Base-by-base conservation (phyloP, 1,140 invertebrate genomes). In the Nephila pilipes region DNA sequence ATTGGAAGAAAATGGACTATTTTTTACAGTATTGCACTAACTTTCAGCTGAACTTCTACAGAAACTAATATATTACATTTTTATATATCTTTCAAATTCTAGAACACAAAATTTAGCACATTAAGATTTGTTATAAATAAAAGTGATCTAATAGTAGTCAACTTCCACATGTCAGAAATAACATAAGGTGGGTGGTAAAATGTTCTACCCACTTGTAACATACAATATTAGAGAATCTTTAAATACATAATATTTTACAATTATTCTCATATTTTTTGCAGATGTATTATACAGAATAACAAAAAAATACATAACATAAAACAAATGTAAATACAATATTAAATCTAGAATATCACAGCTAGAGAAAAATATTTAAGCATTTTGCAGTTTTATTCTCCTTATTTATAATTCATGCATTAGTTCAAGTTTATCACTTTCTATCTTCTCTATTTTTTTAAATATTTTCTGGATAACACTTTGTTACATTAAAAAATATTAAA, bases 251-350 rank as follows among this genome's bases (percentile, higher is more conserved):
- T 63, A 63, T 63, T 63, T 63, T 8, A 63, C 25, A 65, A 29
- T 65, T 65, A 12, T 46, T 46, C 38, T 46, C 5, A 46, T 46
- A 46, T 46, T 46, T 46, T 22, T 65, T 65, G 25, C 25, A 65
- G 22, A 12, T 60, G n/a, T 60, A 22, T 60, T 60, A 60, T 6
- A 65, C 22, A 65, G 25, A 65, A 25, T n/a, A 65, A 65, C 60
- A 63, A 65, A 65, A 12, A 29, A 16, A 2, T 29, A 14, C 25
- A n/a, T 12, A 29, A 29, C 25, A 46, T 4, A 46, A 65, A 65
- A 65, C n/a, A 63, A n/a, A 65, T 65, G 63, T 65, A 65, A 65
- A 65, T 65, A 65, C 25, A 29, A 65, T 25, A 65, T 65, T n/a
- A 65, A 25, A n/a, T 65, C 63, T 65, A 65, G 10, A 65, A 12